Base-by-base conservation (phyloP, 2,888 invertebrate species). In the Hesperia comma region DNA sequence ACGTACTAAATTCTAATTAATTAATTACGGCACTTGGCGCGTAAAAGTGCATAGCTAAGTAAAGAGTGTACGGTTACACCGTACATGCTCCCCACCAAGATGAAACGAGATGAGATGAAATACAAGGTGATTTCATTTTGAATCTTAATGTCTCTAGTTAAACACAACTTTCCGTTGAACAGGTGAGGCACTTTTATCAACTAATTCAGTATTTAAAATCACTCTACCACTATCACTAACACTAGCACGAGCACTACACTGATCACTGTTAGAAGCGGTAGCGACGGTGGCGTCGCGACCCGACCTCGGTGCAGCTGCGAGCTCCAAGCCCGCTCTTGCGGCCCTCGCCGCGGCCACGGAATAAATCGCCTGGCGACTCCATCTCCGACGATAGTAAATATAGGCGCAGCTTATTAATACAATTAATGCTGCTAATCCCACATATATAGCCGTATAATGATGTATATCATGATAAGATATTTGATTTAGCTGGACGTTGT, bases 101-200 rank as follows among this genome's bases (percentile, higher is more conserved):
- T 26, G 26, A 26, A 26, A 26, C 26, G 26, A 26, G 26, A 26
- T 26, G 26, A 26, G 26, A 5, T 26, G 26, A 26, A 26, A 26
- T 26, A 26, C 26, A 26, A 26, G 26, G 5, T 26, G 26, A 26
- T 26, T 26, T 26, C 40, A 57, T 12, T 58, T 58, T 58, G 2
- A 43, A 19, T 43, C 43, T 58, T 58, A 58, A 32, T 43, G 43
- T 58, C 26, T 58, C 26, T 43, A 43, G 0, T 58, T 43, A 26
- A 58, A 43, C 12, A 40, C 10, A 10, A 58, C 43, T 58, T 26
- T 58, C 4, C 37, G 7, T 58, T 17, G 58, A 14, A 60, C 10
- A 7, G 49, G 60, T 41, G 60, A 60, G 4, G 41, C 46, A 60
- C 58, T 60, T 60, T 46, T 60, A 46, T 60, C 58, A 32, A 60